These are phyloP conservation scores for Tragelaphus imberbis DNA, from an alignment of 2,113 vertebrate species.

Conservation along the genomic window DNA sequence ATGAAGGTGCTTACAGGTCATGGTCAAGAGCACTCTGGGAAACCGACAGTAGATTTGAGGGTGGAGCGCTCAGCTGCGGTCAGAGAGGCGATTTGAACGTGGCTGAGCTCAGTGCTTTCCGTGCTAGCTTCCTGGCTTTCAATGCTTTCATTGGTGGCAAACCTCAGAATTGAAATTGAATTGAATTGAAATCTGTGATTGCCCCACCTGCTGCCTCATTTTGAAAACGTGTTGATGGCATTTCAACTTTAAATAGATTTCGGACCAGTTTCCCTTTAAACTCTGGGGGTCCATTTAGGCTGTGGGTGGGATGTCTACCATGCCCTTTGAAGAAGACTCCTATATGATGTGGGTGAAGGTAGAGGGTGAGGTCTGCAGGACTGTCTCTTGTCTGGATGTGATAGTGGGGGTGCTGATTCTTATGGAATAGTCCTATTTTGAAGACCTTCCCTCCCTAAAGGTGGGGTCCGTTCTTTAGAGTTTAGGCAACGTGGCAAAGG, in stretches of 20 bases:
- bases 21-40: neutral
- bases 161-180: neutral
- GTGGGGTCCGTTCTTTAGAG: neutral
- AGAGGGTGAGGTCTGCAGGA: neutral
- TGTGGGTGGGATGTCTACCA: neutral
- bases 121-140: neutral
- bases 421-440: neutral
- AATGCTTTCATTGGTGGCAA: neutral
- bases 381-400: neutral
- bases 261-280: neutral
- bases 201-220: neutral
- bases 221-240: neutral
- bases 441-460: neutral
- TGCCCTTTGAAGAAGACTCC: neutral
- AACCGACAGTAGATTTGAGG: neutral
- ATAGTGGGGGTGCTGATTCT: neutral
- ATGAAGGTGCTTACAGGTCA: fast-evolving
- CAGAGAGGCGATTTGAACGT: neutral
- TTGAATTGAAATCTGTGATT: neutral
- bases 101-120: neutral
- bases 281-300: neutral
- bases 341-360: neutral
- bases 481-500: neutral
- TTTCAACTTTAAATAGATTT: neutral
- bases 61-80: neutral